Evolutionary conservation across 2,797 vertebrate genomes (phyloP).

Genomic region (Avahi laniger): DNA sequence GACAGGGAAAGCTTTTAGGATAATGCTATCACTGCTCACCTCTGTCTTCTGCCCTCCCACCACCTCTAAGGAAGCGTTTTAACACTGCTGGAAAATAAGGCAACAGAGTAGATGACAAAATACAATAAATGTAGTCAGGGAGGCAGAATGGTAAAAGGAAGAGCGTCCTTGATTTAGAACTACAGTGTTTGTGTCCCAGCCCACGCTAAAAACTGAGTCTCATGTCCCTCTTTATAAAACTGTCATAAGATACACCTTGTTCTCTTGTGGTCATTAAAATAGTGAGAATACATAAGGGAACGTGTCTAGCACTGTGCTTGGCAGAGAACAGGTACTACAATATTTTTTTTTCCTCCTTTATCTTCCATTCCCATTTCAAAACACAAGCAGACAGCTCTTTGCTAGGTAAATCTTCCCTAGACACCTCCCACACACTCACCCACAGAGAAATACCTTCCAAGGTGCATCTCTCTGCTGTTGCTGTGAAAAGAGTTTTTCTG

Average conservation of each 20-base stretch:
- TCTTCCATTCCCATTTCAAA: slow-evolving; percentile 21
- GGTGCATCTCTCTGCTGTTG: neutral
- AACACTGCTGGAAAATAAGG: neutral
- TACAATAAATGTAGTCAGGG: neutral
- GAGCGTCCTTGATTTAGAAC: neutral
- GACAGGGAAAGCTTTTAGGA: neutral
- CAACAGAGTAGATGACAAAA: neutral
- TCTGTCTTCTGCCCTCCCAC: neutral
- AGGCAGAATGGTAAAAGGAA: neutral
- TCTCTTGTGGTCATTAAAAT: neutral
- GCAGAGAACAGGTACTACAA: neutral
- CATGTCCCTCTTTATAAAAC: neutral
- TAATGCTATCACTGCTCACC: neutral
- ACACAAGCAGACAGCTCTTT: neutral
- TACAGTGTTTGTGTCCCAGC: neutral
- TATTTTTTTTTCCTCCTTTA: neutral
- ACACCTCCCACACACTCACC: neutral
- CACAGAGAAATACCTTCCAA: neutral
- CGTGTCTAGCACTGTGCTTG: neutral
- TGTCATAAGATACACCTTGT: neutral
- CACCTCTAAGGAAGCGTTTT: neutral
- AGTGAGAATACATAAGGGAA: neutral
- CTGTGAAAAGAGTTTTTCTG: neutral
- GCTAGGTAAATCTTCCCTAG: neutral
- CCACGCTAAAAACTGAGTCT: neutral